These are phyloP conservation scores for Jacana jacana DNA, from an alignment of 2,113 vertebrate genomes.

Conservation along the genomic window DNA sequence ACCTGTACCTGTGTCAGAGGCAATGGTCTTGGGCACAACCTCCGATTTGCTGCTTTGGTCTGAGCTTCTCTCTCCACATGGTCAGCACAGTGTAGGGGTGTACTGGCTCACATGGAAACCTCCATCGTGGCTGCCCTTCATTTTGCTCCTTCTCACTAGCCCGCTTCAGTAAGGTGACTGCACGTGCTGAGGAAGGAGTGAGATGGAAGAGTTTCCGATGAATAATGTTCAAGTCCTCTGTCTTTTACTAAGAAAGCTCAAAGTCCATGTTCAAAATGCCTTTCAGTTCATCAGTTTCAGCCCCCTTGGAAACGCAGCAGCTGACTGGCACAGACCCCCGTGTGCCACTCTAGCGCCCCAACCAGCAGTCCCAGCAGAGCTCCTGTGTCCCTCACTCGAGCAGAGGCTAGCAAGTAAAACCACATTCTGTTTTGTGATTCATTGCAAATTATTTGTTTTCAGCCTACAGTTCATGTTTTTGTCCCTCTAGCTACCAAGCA, in stretches of 20 bases:
- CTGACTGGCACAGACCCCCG: accelerated
- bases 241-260: neutral
- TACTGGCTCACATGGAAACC: accelerated
- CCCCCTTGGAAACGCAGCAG: accelerated
- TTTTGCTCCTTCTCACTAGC: accelerated
- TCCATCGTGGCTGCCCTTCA: neutral
- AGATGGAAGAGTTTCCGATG: neutral
- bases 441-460: neutral
- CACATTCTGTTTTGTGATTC: neutral
- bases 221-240: accelerated
- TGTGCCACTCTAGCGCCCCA: accelerated
- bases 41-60: neutral
- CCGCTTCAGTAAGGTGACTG: neutral
- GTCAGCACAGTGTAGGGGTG: neutral
- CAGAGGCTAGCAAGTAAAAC: neutral
- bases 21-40: neutral
- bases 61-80: accelerated
- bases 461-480: neutral
- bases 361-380: neutral
- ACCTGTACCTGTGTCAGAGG: neutral
- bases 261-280: neutral
- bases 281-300: neutral
- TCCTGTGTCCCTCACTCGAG: neutral
- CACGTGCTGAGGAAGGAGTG: neutral
- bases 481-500: neutral